phyloP scores from a whole-genome alignment of 2,113 vertebrate genomes.

The Guaruba guarouba region DNA sequence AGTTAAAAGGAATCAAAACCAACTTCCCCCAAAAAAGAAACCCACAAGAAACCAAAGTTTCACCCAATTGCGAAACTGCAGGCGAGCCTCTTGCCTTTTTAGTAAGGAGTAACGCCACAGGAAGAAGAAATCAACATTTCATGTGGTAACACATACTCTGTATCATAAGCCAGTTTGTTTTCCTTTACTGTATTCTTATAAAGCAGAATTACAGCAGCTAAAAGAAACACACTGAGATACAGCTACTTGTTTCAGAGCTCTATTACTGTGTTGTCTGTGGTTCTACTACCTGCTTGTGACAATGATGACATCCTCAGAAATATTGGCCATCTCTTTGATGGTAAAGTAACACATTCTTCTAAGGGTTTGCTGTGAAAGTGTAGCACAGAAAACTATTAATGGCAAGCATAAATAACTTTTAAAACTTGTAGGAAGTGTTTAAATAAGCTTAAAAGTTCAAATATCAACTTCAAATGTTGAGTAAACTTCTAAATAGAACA shows the following conservation, averaged over 20 bases:
- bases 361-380: slow-evolving; percentile 86
- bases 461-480: background rate
- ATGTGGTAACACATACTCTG: background rate
- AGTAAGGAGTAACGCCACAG: background rate
- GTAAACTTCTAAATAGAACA: background rate
- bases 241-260: background rate
- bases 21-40: background rate
- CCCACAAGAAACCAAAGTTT: background rate
- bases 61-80: accelerated
- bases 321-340: slow-evolving; percentile 99
- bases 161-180: background rate
- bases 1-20: background rate
- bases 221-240: background rate
- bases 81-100: background rate
- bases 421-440: no score
- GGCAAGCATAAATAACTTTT: background rate
- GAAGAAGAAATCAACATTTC: background rate
- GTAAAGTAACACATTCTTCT: slow-evolving; percentile 97
- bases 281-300: slow-evolving; percentile 93
- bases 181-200: background rate
- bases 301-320: slow-evolving; percentile 98
- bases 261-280: background rate
- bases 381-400: background rate
- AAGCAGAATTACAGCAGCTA: no score
- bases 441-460: background rate